Base-by-base conservation (phyloP, 2,888 invertebrate genomes). In the Pyrochroa serraticornis region DNA sequence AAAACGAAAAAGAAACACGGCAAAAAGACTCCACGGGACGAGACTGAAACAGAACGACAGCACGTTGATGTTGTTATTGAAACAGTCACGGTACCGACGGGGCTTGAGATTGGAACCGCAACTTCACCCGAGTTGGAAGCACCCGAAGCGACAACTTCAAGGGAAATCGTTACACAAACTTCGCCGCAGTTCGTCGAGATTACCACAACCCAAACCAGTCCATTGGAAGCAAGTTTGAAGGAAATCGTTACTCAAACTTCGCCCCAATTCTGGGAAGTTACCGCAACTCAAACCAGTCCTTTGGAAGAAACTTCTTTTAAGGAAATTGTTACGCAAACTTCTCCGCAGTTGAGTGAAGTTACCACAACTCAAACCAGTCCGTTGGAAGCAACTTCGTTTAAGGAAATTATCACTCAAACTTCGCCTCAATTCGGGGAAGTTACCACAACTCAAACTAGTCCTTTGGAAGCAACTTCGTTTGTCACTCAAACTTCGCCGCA, bases 11-110 rank as follows among this genome's bases (percentile, higher is more conserved):
- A 63, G 61, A 60, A 64, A 47, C 66, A 69, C 64, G 64, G 53
- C 47, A 64, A 63, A 66, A 70, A 68, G 61, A 64, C 69, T 68
- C 67, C 67, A 32, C 63, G 71, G 32, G 73, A 74, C 62, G 75
- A 75, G 66, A 62, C 63, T 14, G 33, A 46, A 36, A 57, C 41
- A 53, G 48, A 30, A 52, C 38, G 36, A 39, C 33, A 41, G 35
- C n/a, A n/a, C n/a, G 34, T 33, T 34, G 60, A 52, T 43, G 51
- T 52, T 55, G 36, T 53, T 53, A 37, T 53, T 46, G 43, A 62
- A 54, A 59, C 60, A 61, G 60, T 43, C 35, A 57, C 56, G 10
- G 52, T 38, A 43, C n/a, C n/a, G n/a, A n/a, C n/a, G n/a, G n/a
- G n/a, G n/a, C 22, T 22, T 22, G 22, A 22, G 22, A 5, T 22